phyloP scores from a whole-genome alignment of 2,888 invertebrate genomes.

The Eudemis profundana region DNA sequence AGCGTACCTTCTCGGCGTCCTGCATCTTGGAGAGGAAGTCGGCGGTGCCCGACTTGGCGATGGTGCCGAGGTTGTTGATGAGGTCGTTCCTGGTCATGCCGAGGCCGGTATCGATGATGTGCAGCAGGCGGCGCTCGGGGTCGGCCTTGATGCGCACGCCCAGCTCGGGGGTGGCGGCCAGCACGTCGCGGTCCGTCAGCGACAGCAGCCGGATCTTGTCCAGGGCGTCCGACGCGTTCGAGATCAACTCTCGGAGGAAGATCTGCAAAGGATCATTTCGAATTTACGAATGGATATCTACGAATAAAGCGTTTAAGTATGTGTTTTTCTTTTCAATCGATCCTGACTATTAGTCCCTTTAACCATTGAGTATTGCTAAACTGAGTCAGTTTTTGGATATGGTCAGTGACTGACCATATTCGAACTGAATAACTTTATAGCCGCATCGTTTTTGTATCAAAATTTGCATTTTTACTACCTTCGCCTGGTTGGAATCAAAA shows the following conservation, averaged over 20 bases:
- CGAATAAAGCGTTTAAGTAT: no score
- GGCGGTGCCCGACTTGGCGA: constrained; percentile 98
- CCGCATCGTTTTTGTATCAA: no score
- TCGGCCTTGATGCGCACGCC: constrained; percentile 97
- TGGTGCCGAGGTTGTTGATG: constrained; percentile 98
- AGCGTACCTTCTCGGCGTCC: constrained; percentile 79
- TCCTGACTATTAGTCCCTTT: no score
- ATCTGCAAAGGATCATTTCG: constrained; percentile 89
- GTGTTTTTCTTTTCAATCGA: no score
- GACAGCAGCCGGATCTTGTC: constrained; percentile 98
- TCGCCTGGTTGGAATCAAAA: no score
- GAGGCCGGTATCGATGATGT: constrained; percentile 98
- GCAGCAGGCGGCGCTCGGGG: constrained; percentile 95
- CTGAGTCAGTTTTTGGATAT: no score
- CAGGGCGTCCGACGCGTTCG: constrained; percentile 99
- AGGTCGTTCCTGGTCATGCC: constrained; percentile 98
- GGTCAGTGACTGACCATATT: no score
- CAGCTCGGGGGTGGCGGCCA: constrained; percentile 92
- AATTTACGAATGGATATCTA: no score
- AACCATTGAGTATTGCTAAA: no score
- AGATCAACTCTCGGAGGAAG: constrained; percentile 98
- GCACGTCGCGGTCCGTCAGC: constrained; percentile 92
- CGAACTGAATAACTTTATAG: no score
- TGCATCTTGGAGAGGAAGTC: constrained; percentile 97
- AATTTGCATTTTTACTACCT: no score